These are phyloP conservation scores for Sarotherodon lohbergeri DNA, from an alignment of 2,113 vertebrate species.

Conservation along the genomic window DNA sequence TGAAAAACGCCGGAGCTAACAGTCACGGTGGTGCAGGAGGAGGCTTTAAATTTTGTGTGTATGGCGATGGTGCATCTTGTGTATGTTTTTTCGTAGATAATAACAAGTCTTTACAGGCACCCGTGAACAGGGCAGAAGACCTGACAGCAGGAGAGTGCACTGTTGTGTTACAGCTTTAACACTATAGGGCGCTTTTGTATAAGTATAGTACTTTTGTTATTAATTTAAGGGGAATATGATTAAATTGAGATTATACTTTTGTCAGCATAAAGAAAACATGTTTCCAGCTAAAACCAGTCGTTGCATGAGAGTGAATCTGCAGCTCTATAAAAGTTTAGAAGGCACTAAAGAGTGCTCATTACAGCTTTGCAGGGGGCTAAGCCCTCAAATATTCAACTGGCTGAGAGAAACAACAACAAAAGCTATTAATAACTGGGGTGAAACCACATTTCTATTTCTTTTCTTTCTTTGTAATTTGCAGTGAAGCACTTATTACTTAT, in stretches of 20 bases:
- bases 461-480: background rate
- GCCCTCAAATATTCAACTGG: background rate
- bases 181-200: background rate
- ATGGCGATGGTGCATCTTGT: background rate
- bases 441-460: background rate
- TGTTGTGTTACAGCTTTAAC: background rate
- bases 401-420: background rate
- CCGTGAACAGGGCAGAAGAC: background rate
- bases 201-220: background rate
- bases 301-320: background rate
- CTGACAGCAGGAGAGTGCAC: background rate
- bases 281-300: background rate
- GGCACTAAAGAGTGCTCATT: background rate
- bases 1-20: background rate
- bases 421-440: background rate
- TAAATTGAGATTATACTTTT: background rate
- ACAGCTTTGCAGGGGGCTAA: background rate
- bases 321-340: background rate
- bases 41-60: background rate
- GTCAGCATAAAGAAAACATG: background rate
- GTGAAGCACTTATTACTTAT: background rate
- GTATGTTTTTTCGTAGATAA: background rate
- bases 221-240: background rate
- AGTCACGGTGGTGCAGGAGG: background rate
- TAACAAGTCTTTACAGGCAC: background rate